phyloP scores from a whole-genome alignment of 2,797 vertebrate species.

The Peromyscus aztecus region DNA sequence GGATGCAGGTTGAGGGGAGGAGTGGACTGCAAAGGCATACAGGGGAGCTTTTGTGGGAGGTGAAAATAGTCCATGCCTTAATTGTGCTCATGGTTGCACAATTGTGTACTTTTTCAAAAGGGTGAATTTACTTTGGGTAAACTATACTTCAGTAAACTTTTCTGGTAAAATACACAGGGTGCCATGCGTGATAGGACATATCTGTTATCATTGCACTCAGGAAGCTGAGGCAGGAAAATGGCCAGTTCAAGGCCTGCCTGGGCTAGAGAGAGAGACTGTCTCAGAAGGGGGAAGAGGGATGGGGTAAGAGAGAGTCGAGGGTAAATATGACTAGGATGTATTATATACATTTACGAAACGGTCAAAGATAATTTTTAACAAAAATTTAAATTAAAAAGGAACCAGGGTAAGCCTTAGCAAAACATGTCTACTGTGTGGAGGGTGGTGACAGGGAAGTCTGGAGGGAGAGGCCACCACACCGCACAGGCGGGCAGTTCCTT shows the following conservation, averaged over 20 bases:
- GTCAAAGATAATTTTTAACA: neutral
- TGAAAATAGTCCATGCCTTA: neutral
- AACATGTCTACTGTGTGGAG: neutral
- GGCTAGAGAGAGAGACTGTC: neutral
- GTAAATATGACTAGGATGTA: neutral
- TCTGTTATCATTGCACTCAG: neutral
- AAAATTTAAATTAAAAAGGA: neutral
- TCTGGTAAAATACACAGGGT: neutral
- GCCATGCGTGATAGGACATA: neutral
- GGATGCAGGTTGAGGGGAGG: neutral
- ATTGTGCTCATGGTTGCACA: neutral
- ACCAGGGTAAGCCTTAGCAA: neutral
- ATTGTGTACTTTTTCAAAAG: neutral
- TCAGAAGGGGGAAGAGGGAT: neutral
- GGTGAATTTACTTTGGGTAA: slow-evolving; percentile 20
- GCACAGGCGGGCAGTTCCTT: neutral
- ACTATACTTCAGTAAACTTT: slow-evolving; percentile 16
- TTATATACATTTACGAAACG: neutral
- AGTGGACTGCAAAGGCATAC: neutral
- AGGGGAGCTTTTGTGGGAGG: neutral
- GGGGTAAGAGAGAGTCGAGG: neutral
- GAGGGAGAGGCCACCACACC: neutral
- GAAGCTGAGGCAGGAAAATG: neutral
- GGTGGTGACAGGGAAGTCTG: neutral
- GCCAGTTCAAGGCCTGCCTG: neutral